A percentile compares a stretch with the other conserved stretches of the same genome.
These are phyloP conservation scores for Drosophila peninsularis DNA, from an alignment of 2,888 invertebrate species.

Conservation along the genomic window DNA sequence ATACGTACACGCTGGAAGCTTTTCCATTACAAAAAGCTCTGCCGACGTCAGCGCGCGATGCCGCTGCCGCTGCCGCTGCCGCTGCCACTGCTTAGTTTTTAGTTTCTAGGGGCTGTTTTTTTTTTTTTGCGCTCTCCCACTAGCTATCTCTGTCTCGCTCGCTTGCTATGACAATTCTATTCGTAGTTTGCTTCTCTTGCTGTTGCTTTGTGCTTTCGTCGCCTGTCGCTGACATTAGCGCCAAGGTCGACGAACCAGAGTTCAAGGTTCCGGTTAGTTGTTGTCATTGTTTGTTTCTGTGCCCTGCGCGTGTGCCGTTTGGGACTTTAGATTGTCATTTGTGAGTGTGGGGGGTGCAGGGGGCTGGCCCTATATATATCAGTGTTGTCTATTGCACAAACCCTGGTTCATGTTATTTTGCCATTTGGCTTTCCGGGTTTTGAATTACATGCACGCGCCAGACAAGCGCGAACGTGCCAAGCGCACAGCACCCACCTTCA, in stretches of 20 bases:
- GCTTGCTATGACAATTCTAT: slow-evolving; percentile 12
- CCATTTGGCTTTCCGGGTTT: slow-evolving; percentile 77
- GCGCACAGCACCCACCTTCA: background rate
- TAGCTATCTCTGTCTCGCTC: slow-evolving; percentile 1
- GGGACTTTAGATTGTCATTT: slow-evolving; percentile 21
- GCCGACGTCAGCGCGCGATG: slow-evolving; percentile 34
- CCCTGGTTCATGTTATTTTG: slow-evolving; percentile 70
- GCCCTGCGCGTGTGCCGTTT: slow-evolving; percentile 42
- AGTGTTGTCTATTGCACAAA: slow-evolving; percentile 38
- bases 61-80: background rate
- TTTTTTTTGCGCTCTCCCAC: slow-evolving; percentile 9
- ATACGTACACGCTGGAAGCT: slow-evolving; percentile 57
- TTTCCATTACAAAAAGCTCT: slow-evolving; percentile 43
- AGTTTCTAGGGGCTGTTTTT: slow-evolving; percentile 67
- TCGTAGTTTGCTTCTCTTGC: slow-evolving; percentile 9
- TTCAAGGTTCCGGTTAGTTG: slow-evolving; percentile 82
- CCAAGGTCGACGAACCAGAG: slow-evolving; percentile 85
- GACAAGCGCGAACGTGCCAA: slow-evolving; percentile 61
- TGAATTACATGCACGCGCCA: slow-evolving; percentile 71
- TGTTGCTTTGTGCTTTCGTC: slow-evolving; percentile 59
- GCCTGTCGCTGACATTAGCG: slow-evolving; percentile 79
- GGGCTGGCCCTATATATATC: slow-evolving; percentile 7
- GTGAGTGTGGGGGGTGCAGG: background rate
- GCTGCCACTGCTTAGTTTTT: slow-evolving; percentile 51
- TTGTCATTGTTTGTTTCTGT: slow-evolving; percentile 14